Evolutionary conservation across 2,888 invertebrate species (phyloP), one percentile per base, ranked within the genome.

Genomic region (Apodemia duryi): DNA sequence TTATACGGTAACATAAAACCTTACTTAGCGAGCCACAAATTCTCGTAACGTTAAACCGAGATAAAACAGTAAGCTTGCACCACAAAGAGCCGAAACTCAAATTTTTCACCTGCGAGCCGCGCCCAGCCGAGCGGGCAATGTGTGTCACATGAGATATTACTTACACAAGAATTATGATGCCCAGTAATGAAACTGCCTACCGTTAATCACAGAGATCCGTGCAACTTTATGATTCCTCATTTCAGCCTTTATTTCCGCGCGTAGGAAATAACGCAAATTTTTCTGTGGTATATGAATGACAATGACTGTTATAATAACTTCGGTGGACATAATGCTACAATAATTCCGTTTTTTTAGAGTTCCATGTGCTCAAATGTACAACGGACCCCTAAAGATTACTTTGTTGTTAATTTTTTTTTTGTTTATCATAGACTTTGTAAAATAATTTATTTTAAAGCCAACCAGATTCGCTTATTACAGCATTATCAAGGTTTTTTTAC

Each of bases 11-110:
- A 87, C 90, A 91, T 91, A 91, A 91, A 90, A 90, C 88, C 82
- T 90, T 90, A 88, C 89, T 90, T 91, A 90, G 89, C 83, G 84
- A 87, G 85, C 89, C 87, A 91, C 90, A 91, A 89, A 91, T 91
- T 86, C 89, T 91, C 86, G 89, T 91, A 91, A 91, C 84, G 86
- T 83, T 88, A 88, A 91, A 88, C 88, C 86, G 86, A 89, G 90
- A 91, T 91, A 91, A 91, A 91, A 88, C 87, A 89, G 85, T 87
- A 88, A 88, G 89, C 88, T 85, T 82, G 83, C 78, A 82, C 84
- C 82, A 84, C 85, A 82, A 86, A 83, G 38, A 38, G 84, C 80
- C 85, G 79, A 77, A 78, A 83, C 77, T 84, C 80, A 84, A 89
- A 89, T 88, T 89, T 90, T 91, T 91, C 89, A 91, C 90, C 89